Percentiles rank a stretch among this genome's conserved stretches.
phyloP scores from a whole-genome alignment of 2,113 vertebrate species.

The Canis aureus region DNA sequence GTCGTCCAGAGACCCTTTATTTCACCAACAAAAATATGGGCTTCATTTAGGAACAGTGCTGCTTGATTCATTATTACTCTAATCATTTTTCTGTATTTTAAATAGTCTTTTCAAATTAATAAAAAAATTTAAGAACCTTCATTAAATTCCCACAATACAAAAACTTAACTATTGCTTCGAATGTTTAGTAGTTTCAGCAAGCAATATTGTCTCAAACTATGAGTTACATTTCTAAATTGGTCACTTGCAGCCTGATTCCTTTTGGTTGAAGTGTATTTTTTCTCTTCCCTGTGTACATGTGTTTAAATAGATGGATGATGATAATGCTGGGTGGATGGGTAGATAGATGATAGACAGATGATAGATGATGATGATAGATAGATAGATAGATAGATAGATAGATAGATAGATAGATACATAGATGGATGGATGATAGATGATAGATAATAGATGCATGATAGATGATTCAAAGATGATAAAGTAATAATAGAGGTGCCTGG shows the following conservation, averaged over 20 bases:
- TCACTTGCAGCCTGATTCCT: not conserved
- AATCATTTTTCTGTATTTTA: not conserved
- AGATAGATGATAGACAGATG: not conserved
- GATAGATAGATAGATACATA: not conserved
- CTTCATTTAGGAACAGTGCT: not conserved
- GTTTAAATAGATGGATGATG: not conserved
- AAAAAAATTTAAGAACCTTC: not conserved
- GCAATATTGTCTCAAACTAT: slow-evolving; percentile 7
- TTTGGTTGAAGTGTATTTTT: not conserved
- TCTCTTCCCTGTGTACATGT: not conserved
- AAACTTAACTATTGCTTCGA: not conserved
- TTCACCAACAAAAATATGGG: not conserved
- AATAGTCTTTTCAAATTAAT: not conserved
- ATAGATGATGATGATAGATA: not conserved
- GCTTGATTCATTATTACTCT: not conserved
- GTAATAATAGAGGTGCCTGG: not conserved
- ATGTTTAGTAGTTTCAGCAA: not conserved
- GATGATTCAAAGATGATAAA: not conserved
- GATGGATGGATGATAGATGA: not conserved
- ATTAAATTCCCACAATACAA: not conserved
- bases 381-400: not conserved
- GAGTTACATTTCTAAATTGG: not conserved
- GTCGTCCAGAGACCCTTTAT: not conserved
- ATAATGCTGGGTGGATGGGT: not conserved
- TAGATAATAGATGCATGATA: not conserved